A percentile compares a stretch with the other conserved stretches of the same genome.
These are phyloP conservation scores for Ceyx margarethae DNA, from an alignment of 2,113 vertebrate species.

Conservation along the genomic window DNA sequence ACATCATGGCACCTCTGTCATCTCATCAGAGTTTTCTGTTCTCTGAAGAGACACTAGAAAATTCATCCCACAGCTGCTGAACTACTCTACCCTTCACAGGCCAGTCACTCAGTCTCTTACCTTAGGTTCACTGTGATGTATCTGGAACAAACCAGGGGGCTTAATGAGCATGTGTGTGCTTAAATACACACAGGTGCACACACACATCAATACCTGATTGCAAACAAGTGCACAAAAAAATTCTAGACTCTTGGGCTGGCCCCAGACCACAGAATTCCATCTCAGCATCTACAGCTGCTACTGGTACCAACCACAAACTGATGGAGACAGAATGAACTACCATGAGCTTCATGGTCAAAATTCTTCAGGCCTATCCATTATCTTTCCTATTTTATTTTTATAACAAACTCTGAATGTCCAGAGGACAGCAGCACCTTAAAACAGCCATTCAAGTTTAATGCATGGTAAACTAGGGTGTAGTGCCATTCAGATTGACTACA, in stretches of 20 bases:
- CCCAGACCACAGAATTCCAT: not conserved
- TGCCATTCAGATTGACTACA: not conserved
- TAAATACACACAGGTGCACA: fast-evolving
- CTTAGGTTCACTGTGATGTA: not conserved
- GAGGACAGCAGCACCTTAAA: not conserved
- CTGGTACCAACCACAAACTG: not conserved
- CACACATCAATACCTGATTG: not conserved
- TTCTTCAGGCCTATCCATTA: not conserved
- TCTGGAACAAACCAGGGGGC: not conserved
- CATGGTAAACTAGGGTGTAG: not conserved
- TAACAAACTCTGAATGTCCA: not conserved
- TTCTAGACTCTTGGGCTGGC: not conserved
- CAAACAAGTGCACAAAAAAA: not conserved
- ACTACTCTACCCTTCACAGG: not conserved
- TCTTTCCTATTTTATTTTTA: not conserved
- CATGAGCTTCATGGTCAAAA: not conserved
- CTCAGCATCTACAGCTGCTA: not conserved
- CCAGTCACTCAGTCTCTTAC: not conserved
- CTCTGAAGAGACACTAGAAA: not conserved
- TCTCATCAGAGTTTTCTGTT: not conserved
- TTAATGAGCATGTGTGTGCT: not conserved
- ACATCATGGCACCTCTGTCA: not conserved
- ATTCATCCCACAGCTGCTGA: not conserved
- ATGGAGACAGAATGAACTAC: not conserved
- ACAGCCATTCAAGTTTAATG: not conserved